Conservation (phyloP, 2,888 invertebrate genomes). For the Dendrolimus houi region DNA sequence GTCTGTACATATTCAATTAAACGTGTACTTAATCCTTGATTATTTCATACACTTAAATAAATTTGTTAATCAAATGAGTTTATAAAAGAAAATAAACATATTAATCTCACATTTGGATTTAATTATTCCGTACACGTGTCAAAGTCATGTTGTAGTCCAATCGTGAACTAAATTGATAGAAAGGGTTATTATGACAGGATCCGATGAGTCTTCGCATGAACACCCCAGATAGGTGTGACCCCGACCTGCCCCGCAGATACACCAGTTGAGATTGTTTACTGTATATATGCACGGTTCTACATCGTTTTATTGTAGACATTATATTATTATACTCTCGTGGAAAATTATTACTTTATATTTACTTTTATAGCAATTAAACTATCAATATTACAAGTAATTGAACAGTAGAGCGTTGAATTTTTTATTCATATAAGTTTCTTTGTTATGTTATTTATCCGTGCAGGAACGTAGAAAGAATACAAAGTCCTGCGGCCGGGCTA, state of each 20-base stretch:
- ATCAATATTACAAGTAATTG: background rate
- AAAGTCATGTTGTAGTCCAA: background rate
- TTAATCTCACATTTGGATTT: background rate
- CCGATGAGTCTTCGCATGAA: too few species aligned
- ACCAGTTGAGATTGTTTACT: constrained; percentile 12
- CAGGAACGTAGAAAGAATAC: too few species aligned
- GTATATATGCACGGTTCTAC: background rate
- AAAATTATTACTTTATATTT: constrained; percentile 20
- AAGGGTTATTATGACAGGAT: too few species aligned
- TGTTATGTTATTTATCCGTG: too few species aligned
- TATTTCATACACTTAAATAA: too few species aligned
- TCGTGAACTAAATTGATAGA: background rate
- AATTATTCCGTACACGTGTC: background rate
- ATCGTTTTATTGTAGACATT: background rate
- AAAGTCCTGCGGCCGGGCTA: too few species aligned
- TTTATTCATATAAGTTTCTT: background rate
- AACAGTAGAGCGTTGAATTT: background rate
- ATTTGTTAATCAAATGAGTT: background rate
- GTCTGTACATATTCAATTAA: too few species aligned
- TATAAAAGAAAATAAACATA: background rate
- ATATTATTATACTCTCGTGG: background rate
- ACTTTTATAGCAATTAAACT: background rate
- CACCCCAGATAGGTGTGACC: constrained; percentile 32
- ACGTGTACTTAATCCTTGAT: too few species aligned
- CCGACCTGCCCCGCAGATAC: constrained; percentile 32